phyloP scores from a whole-genome alignment of 2,113 vertebrate genomes.

The Campylomormyrus numenius region DNA sequence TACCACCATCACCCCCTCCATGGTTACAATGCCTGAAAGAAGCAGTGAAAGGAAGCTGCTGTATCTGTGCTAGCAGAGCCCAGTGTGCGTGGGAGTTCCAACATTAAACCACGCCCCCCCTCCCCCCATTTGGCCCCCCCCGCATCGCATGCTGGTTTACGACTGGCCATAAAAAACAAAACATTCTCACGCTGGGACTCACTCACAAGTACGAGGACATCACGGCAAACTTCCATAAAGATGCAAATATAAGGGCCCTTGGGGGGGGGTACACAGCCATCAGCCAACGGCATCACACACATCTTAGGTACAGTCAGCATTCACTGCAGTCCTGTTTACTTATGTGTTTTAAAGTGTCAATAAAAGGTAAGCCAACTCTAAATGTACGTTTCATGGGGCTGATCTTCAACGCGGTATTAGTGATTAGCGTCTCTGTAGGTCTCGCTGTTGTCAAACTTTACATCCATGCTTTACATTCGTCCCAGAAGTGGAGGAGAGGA shows the following conservation, averaged over 20 bases:
- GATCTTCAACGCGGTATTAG: background rate
- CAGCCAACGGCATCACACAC: background rate
- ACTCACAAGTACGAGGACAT: background rate
- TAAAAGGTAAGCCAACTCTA: background rate
- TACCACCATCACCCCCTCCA: background rate
- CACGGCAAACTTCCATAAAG: background rate
- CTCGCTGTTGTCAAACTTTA: background rate
- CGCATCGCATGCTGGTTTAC: background rate
- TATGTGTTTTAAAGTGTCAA: background rate
- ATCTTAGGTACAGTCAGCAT: background rate
- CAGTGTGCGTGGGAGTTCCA: background rate
- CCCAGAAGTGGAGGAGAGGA: background rate
- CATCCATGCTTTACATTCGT: background rate
- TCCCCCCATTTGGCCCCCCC: too few species aligned
- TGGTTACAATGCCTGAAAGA: background rate
- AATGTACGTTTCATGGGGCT: background rate
- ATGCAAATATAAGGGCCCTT: background rate
- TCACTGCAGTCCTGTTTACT: background rate
- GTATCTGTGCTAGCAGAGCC: background rate
- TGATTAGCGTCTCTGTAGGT: background rate
- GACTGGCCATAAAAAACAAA: constrained; percentile 3
- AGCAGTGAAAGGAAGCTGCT: constrained; percentile 25
- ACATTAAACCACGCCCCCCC: too few species aligned
- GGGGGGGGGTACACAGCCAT: background rate
- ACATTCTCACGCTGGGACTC: background rate